A percentile compares a stretch with the other conserved stretches of the same genome.
Conservation (phyloP, 1,140 invertebrate genomes). For the Drosophila truncata region DNA sequence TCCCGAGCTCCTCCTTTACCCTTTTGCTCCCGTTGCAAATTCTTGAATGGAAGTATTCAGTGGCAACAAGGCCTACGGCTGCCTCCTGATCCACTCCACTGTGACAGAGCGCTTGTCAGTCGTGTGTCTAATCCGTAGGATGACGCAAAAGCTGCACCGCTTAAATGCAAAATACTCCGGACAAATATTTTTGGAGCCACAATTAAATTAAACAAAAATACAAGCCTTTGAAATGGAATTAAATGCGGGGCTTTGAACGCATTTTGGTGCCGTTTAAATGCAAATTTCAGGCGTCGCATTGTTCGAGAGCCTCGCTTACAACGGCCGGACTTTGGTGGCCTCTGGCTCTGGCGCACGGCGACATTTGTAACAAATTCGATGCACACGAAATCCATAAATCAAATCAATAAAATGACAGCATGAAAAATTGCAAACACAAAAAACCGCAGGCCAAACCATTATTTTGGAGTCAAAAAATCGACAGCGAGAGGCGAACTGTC, state of each 20-base stretch:
- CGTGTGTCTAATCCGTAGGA: constrained; percentile 23
- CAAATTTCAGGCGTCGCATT: constrained; percentile 33
- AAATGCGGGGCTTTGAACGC: constrained; percentile 13
- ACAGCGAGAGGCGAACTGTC: constrained; percentile 27
- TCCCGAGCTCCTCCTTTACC: not conserved
- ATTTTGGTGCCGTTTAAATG: constrained; percentile 40
- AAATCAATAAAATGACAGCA: constrained; percentile 79
- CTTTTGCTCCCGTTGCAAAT: constrained; percentile 14
- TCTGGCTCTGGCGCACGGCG: constrained; percentile 40
- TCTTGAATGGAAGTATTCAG: constrained; percentile 25
- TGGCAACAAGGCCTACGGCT: constrained; percentile 31
- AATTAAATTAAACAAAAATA: constrained; percentile 39
- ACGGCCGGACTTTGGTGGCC: constrained; percentile 29
- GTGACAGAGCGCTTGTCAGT: not conserved
- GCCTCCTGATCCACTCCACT: not conserved
- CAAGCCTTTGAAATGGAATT: constrained; percentile 9
- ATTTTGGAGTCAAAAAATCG: constrained; percentile 50
- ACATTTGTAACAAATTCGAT: constrained; percentile 64
- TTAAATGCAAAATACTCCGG: constrained; percentile 23
- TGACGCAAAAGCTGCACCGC: constrained; percentile 3
- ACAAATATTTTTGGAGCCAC: constrained; percentile 9
- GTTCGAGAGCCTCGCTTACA: constrained; percentile 9
- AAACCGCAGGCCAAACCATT: constrained; percentile 67
- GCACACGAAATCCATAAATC: constrained; percentile 70
- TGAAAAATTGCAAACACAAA: constrained; percentile 75